These are phyloP conservation scores for Corydoras sp. DNA, from an alignment of 2,113 vertebrate species.

Conservation along the genomic window DNA sequence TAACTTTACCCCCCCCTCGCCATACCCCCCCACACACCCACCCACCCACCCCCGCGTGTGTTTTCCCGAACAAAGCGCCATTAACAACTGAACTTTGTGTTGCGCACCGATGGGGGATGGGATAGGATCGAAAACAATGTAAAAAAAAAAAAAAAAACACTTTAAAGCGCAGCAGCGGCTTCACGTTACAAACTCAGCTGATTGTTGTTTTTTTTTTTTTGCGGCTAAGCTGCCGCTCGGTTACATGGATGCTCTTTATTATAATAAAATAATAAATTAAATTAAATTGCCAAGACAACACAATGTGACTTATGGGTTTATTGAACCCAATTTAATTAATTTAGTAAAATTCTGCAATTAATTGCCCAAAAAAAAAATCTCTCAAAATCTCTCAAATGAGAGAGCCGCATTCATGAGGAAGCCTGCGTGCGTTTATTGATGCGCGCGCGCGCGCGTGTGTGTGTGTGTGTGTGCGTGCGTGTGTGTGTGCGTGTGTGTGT, in stretches of 20 bases:
- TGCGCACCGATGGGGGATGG: constrained; percentile 3
- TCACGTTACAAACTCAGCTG: neutral
- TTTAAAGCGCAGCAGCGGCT: neutral
- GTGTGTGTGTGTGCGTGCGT: neutral
- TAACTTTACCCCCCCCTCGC: constrained; percentile 22
- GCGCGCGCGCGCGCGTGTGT: neutral
- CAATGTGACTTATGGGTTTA: too few species aligned
- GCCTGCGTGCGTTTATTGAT: too few species aligned
- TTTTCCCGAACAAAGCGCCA: constrained; percentile 52
- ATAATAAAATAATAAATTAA: too few species aligned
- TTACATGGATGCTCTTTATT: too few species aligned
- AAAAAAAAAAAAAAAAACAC: neutral
- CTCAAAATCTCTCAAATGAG: too few species aligned
- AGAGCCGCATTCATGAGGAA: too few species aligned
- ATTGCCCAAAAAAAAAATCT: too few species aligned
- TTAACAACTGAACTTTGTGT: constrained; percentile 49
- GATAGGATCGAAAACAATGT: constrained; percentile 14
- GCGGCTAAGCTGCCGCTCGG: too few species aligned
- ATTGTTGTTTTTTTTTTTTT: too few species aligned
- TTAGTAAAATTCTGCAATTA: too few species aligned
- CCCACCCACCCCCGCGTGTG: neutral
- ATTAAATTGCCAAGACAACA: too few species aligned
- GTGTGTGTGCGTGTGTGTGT: constrained; percentile 3
- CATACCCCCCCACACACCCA: constrained; percentile 24
- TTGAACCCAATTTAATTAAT: too few species aligned